A percentile compares a stretch with the other conserved stretches of the same genome.
phyloP scores from a whole-genome alignment of 2,888 invertebrate genomes.

The Fissipunctia ypsillon region DNA sequence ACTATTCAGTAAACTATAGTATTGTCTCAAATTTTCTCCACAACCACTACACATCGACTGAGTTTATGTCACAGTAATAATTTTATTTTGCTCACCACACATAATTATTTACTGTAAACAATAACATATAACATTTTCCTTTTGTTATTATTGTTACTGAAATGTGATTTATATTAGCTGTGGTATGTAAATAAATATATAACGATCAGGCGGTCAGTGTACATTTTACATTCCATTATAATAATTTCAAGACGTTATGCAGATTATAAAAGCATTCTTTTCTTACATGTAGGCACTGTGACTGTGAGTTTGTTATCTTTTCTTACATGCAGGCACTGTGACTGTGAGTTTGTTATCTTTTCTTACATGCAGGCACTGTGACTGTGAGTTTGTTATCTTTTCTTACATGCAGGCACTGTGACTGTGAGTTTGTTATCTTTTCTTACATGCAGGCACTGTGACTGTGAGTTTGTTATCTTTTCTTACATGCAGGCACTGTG shows the following conservation, averaged over 20 bases:
- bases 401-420: too few relatives aligned
- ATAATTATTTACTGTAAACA: conserved; percentile 2
- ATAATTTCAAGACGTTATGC: not conserved
- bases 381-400: too few relatives aligned
- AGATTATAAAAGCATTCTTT: not conserved
- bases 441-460: too few relatives aligned
- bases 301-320: too few relatives aligned
- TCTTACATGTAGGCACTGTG: too few relatives aligned
- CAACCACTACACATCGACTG: not conserved
- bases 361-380: too few relatives aligned
- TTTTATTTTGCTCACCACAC: not conserved
- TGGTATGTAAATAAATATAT: conserved; percentile 3
- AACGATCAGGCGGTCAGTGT: not conserved
- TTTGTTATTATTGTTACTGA: conserved; percentile 3
- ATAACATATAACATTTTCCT: not conserved
- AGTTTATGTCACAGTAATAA: not conserved
- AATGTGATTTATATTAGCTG: not conserved
- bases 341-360: too few relatives aligned
- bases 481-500: too few relatives aligned
- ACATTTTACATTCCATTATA: not conserved
- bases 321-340: too few relatives aligned
- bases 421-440: too few relatives aligned
- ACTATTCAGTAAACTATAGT: not conserved
- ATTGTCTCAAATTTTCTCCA: not conserved
- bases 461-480: too few relatives aligned